Conservation (phyloP, 2,797 vertebrate genomes). For the Peromyscus aztecus region DNA sequence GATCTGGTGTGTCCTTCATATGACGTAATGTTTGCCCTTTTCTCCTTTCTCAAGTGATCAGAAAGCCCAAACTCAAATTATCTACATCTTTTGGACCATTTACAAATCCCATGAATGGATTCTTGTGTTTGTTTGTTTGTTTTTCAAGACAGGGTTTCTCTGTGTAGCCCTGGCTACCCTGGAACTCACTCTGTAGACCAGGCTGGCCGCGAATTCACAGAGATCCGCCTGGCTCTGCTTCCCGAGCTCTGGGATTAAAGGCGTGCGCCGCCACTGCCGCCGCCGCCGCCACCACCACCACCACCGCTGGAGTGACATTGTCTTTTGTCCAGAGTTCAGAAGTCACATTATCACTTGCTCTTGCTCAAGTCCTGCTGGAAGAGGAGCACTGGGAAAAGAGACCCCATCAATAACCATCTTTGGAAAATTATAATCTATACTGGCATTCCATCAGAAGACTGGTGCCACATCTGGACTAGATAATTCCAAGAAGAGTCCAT, state of each 20-base stretch:
- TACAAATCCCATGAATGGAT: background rate
- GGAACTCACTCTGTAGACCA: too few species aligned
- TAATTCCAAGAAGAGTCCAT: background rate
- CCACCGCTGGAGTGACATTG: background rate
- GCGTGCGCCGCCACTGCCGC: too few species aligned
- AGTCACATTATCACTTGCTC: background rate
- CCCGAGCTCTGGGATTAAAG: background rate
- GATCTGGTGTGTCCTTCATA: background rate
- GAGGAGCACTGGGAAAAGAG: background rate
- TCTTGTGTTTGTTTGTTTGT: background rate
- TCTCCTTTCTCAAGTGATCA: background rate
- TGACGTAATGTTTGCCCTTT: background rate
- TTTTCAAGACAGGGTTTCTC: background rate
- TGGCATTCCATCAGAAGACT: background rate
- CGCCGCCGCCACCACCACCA: too few species aligned
- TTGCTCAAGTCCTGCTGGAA: background rate
- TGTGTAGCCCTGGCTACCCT: too few species aligned
- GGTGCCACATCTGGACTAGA: background rate
- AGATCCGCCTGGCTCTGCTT: background rate
- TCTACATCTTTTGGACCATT: background rate
- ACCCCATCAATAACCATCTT: background rate
- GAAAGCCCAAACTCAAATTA: background rate
- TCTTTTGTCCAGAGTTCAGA: constrained; percentile 32
- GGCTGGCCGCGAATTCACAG: background rate
- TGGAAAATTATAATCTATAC: background rate